A percentile compares a stretch with the other conserved stretches of the same genome.
phyloP scores from a whole-genome alignment of 2,797 vertebrate species.

The Lutjanus campechanus region DNA sequence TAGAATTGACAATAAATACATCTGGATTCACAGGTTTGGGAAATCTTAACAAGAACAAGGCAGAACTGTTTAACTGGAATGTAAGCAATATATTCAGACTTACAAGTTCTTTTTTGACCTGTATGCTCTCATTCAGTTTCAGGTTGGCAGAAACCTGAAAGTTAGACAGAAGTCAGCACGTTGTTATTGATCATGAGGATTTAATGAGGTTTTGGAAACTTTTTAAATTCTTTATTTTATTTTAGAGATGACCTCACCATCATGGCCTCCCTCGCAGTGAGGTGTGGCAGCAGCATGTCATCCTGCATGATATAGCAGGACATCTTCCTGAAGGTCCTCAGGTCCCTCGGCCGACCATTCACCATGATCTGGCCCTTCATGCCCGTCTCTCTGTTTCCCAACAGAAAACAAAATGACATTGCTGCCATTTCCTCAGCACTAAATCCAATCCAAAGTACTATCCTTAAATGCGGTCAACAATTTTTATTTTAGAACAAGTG shows the following conservation, averaged over 20 bases:
- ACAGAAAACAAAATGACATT: constrained; percentile 8
- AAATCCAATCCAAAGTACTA: not conserved
- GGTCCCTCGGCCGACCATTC: constrained; percentile 91
- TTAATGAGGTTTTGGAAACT: not conserved
- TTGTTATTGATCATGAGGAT: not conserved
- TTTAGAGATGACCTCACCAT: constrained; percentile 88
- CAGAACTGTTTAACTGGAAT: not conserved
- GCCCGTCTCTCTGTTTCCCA: constrained; percentile 90
- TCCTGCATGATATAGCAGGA: constrained; percentile 99
- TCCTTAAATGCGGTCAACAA: too few species aligned
- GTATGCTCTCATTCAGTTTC: constrained; percentile 95
- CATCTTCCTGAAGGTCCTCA: constrained; percentile 99
- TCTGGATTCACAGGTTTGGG: too few species aligned
- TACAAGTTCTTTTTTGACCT: constrained; percentile 97
- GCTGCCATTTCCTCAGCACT: not conserved
- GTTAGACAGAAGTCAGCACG: constrained; percentile 18
- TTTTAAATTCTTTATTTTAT: not conserved
- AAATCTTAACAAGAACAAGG: not conserved
- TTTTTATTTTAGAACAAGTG: too few species aligned
- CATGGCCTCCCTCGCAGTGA: constrained; percentile 96
- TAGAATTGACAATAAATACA: too few species aligned
- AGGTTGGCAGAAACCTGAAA: constrained; percentile 95
- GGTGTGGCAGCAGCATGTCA: constrained; percentile 96
- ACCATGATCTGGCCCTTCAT: constrained; percentile 98
- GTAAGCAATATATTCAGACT: constrained; percentile 64